Percentiles rank a stretch among this genome's conserved stretches.
phyloP scores from a whole-genome alignment of 2,113 vertebrate species.

The Ptilorrhoa leucosticta region DNA sequence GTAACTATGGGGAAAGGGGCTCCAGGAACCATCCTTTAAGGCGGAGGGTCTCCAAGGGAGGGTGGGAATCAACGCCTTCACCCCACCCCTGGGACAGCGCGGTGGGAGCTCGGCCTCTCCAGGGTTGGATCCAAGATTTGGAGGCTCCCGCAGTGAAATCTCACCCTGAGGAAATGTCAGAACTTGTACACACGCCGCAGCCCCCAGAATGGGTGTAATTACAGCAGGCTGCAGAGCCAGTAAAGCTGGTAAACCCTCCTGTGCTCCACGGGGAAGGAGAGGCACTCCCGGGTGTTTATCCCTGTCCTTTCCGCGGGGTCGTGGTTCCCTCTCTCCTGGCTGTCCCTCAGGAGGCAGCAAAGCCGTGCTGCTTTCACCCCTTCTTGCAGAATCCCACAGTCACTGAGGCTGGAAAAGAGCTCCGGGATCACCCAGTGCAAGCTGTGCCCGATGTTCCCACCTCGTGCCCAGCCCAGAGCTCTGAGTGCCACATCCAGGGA shows the following conservation, averaged over 20 bases:
- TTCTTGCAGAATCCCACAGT: background rate
- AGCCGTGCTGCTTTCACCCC: background rate
- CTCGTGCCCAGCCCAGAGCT: background rate
- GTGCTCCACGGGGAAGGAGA: background rate
- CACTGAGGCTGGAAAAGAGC: background rate
- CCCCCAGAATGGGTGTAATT: background rate
- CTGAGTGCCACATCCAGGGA: background rate
- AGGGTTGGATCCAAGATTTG: background rate
- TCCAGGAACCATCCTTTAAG: accelerated
- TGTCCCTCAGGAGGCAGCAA: accelerated
- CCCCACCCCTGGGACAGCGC: accelerated
- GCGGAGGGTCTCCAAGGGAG: background rate
- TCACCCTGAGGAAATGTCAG: background rate
- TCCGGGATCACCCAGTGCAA: accelerated
- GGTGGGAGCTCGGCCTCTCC: background rate
- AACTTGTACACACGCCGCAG: background rate
- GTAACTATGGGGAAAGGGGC: slow-evolving; percentile 67
- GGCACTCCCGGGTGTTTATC: accelerated
- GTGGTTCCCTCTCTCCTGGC: background rate
- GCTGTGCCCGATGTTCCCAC: accelerated
- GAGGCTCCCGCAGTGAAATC: background rate
- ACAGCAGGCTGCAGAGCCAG: slow-evolving; percentile 24
- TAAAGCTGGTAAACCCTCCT: background rate
- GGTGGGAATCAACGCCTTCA: background rate
- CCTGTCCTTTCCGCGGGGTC: no score